These are phyloP conservation scores for Papilio polyxenes DNA, from an alignment of 1,140 invertebrate species.

Conservation along the genomic window DNA sequence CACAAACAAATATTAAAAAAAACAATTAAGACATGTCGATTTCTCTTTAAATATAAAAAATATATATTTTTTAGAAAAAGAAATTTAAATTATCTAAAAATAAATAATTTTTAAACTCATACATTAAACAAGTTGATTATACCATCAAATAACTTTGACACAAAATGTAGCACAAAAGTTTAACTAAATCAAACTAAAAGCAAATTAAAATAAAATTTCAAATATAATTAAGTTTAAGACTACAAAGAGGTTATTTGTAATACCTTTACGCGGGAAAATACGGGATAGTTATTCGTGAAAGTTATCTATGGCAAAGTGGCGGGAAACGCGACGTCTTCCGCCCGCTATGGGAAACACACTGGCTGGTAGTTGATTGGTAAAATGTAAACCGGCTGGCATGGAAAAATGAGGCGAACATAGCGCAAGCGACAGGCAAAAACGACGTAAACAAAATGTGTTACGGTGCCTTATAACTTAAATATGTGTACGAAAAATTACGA, in stretches of 20 bases:
- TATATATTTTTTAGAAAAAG: background rate
- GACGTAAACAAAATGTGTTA: slow-evolving; percentile 25
- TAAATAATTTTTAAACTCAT: background rate
- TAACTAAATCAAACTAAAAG: slow-evolving; percentile 13
- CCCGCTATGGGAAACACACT: slow-evolving; percentile 56
- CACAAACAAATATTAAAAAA: background rate
- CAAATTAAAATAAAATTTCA: background rate
- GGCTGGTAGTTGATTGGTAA: slow-evolving; percentile 41
- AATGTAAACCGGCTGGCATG: slow-evolving; percentile 34
- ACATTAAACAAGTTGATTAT: slow-evolving; percentile 14
- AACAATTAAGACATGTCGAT: background rate
- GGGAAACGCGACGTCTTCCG: slow-evolving; percentile 59
- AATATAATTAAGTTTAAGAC: background rate
- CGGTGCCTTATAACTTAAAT: background rate
- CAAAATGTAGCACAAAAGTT: slow-evolving; percentile 40
- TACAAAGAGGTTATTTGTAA: background rate
- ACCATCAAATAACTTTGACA: slow-evolving; percentile 48
- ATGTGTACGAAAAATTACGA: background rate
- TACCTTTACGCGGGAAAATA: slow-evolving; percentile 59
- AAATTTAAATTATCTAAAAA: background rate
- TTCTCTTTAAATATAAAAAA: background rate
- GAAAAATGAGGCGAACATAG: slow-evolving; percentile 30
- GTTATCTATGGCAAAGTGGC: slow-evolving; percentile 58
- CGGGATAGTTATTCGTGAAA: slow-evolving; percentile 46
- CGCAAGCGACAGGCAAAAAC: slow-evolving; percentile 8